Evolutionary conservation across 2,797 vertebrate species (phyloP).

Genomic region (Sphenodon punctatus): DNA sequence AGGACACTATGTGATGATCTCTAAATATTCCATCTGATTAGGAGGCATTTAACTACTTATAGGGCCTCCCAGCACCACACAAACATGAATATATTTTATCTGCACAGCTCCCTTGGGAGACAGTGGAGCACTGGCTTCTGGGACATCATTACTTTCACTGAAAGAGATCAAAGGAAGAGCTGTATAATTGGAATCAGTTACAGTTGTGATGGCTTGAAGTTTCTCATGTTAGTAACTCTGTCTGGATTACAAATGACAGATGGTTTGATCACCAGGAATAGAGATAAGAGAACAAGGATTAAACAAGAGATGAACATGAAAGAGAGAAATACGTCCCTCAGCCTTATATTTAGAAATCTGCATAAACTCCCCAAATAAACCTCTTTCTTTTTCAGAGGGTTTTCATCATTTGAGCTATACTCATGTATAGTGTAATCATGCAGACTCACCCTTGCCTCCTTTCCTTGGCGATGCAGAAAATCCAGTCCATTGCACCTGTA

Average conservation of each 20-base stretch:
- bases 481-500: background rate
- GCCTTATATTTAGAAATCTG: background rate
- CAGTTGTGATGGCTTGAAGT: background rate
- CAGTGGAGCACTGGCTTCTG: background rate
- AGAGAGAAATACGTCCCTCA: background rate
- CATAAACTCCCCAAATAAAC: background rate
- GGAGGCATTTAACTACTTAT: too few species aligned
- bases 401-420: background rate
- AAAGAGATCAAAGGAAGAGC: background rate
- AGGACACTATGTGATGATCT: too few species aligned
- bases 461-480: background rate
- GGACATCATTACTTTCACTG: background rate
- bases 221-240: background rate
- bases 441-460: background rate
- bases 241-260: background rate
- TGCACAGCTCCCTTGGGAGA: background rate
- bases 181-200: background rate
- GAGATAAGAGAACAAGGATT: background rate
- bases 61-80: background rate
- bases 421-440: background rate
- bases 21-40: too few species aligned
- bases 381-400: background rate
- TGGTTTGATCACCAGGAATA: background rate
- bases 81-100: background rate
- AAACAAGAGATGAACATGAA: background rate